Evolutionary conservation across 2,888 invertebrate genomes (phyloP).

Genomic region (Cataglyphis cursor): DNA sequence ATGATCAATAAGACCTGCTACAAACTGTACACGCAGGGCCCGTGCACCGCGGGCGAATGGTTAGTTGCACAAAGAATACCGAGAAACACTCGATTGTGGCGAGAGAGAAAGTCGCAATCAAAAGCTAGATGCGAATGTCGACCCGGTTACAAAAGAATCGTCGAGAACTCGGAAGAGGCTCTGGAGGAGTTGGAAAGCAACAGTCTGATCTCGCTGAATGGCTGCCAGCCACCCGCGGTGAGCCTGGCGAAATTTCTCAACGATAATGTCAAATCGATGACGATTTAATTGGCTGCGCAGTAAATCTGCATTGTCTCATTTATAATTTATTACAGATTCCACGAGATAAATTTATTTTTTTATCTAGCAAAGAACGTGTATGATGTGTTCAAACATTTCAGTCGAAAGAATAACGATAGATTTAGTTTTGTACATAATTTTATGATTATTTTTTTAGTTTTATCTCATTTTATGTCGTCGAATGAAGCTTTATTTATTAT

Average conservation of each 20-base stretch:
- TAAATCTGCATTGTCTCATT: neutral
- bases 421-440: conserved; percentile 19
- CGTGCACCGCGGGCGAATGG: conserved; percentile 92
- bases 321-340: conserved; percentile 19
- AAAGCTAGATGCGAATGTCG: conserved; percentile 91
- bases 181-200: conserved; percentile 83
- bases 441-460: neutral
- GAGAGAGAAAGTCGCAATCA: conserved; percentile 71
- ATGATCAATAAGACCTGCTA: conserved; percentile 91
- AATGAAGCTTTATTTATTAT: conserved; percentile 34
- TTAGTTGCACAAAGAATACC: conserved; percentile 88
- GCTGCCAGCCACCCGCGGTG: conserved; percentile 90
- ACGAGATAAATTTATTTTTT: conserved; percentile 2
- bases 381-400: neutral
- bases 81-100: conserved; percentile 79
- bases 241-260: conserved; percentile 90
- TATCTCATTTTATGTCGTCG: neutral
- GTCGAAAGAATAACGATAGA: neutral
- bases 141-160: conserved; percentile 89
- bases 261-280: conserved; percentile 78
- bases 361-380: neutral
- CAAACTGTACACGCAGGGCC: conserved; percentile 92
- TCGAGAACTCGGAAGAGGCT: conserved; percentile 78
- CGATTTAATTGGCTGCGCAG: neutral
- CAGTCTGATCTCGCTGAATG: conserved; percentile 77